Conservation (phyloP, 2,113 vertebrate species). For the Cochlearius cochlearius region DNA sequence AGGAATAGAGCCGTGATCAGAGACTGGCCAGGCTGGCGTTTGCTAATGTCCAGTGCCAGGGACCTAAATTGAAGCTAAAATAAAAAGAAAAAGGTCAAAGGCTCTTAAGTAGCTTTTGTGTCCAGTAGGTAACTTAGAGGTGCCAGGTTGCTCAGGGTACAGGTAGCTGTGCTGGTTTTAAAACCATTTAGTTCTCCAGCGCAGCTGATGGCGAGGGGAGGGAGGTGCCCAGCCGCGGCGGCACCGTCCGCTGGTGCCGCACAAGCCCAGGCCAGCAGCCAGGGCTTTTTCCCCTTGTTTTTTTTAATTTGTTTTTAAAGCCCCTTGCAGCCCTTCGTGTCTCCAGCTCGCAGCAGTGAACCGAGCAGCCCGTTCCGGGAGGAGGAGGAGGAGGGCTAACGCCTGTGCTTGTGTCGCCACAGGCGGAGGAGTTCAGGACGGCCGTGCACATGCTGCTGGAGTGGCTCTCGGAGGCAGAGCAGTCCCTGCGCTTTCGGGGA, state of each 20-base stretch:
- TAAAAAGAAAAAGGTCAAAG: neutral
- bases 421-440: slow-evolving; percentile 95
- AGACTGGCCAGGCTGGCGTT: neutral
- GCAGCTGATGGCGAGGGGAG: neutral
- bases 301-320: neutral
- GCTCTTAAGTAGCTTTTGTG: neutral
- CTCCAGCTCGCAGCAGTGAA: neutral
- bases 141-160: neutral
- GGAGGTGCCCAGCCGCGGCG: rapidly evolving
- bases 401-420: neutral
- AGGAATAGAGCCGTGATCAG: neutral
- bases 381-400: neutral
- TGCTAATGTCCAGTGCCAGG: neutral
- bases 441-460: slow-evolving; percentile 91
- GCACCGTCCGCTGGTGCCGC: neutral
- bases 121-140: neutral
- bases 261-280: neutral
- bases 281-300: neutral
- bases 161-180: neutral
- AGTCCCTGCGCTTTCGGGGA: slow-evolving; percentile 94
- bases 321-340: neutral
- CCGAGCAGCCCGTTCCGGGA: rapidly evolving
- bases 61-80: neutral
- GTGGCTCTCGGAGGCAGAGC: slow-evolving; percentile 97
- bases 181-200: neutral